Evolutionary conservation across 2,888 invertebrate species (phyloP), one percentile per base, ranked within the genome.

Genomic region (Orchestes rusci): DNA sequence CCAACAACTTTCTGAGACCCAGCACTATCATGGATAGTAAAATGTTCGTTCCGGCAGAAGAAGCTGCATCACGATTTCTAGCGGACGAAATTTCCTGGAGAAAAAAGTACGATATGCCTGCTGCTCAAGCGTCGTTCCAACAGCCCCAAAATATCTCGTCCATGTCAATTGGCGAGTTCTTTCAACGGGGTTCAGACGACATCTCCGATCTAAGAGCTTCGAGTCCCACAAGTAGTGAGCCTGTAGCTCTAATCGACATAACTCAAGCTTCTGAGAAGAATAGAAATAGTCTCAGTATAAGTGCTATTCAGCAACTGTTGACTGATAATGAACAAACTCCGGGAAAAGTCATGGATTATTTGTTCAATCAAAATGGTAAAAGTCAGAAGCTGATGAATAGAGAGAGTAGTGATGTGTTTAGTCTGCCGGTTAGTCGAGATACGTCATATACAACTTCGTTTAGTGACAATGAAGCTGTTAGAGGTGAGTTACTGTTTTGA

Each of bases 81-180:
- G 61, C 64, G 4, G 71, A 72, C 56, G 71, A 72, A 55, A 29
- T 61, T 4, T 70, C 67, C 1, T 72, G 71, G 67, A 60, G 62
- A 27, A 62, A 64, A 20, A 57, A 63, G 44, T 54, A 59, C 32
- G 62, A 58, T n/a, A 38, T 61, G 16, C 62, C 61, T 28, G 40
- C 49, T 10, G 42, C 46, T 43, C 20, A 48, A 44, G 38, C 27
- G 20, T 41, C 47, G n/a, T 50, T 53, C 27, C 43, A 45, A 4
- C 19, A 43, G 10, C 20, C 18, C 1, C 29, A 37, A 15, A 40
- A 48, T 20, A 2, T 16, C n/a, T 8, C 31, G 8, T 32, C 36
- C 43, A 50, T 67, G 29, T 70, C 73, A 2, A 62, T 73, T 18
- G 69, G 70, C 16, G 68, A 69, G 53, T 74, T 67, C 56, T 73